Conservation (phyloP, 2,888 invertebrate genomes). For the Drosophila seclusa region DNA sequence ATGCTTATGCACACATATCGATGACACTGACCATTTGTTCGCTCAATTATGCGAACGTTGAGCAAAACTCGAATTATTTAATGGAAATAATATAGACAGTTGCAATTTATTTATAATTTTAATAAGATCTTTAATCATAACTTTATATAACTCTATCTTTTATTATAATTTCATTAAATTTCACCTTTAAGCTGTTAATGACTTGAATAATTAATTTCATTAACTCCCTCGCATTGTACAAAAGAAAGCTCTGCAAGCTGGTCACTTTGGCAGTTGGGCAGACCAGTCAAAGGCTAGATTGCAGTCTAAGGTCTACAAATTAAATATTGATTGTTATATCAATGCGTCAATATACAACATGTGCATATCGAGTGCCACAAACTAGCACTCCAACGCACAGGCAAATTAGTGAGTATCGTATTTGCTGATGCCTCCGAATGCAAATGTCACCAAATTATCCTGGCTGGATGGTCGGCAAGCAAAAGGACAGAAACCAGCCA, state of each 20-base stretch:
- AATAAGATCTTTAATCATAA: too few relatives aligned
- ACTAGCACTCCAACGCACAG: conserved; percentile 50
- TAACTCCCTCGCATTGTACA: background rate
- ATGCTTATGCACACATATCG: conserved; percentile 46
- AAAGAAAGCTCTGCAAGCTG: background rate
- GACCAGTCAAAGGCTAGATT: background rate
- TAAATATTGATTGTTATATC: conserved; percentile 82
- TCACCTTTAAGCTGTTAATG: background rate
- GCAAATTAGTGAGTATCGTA: conserved; percentile 34
- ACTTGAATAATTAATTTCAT: background rate
- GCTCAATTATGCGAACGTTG: conserved; percentile 32
- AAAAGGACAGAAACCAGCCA: conserved; percentile 1
- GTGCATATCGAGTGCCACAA: conserved; percentile 66
- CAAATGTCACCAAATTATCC: conserved; percentile 60
- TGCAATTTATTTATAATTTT: background rate
- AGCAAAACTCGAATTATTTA: background rate
- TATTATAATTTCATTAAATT: too few relatives aligned
- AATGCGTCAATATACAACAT: conserved; percentile 71
- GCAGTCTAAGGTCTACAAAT: conserved; percentile 54
- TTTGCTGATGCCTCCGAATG: conserved; percentile 52
- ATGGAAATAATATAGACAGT: background rate
- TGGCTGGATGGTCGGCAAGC: background rate
- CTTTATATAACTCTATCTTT: too few relatives aligned
- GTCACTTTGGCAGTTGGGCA: background rate
- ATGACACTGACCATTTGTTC: conserved; percentile 51